Conservation (phyloP, 2,113 vertebrate species). For the Rhinopithecus roxellana region DNA sequence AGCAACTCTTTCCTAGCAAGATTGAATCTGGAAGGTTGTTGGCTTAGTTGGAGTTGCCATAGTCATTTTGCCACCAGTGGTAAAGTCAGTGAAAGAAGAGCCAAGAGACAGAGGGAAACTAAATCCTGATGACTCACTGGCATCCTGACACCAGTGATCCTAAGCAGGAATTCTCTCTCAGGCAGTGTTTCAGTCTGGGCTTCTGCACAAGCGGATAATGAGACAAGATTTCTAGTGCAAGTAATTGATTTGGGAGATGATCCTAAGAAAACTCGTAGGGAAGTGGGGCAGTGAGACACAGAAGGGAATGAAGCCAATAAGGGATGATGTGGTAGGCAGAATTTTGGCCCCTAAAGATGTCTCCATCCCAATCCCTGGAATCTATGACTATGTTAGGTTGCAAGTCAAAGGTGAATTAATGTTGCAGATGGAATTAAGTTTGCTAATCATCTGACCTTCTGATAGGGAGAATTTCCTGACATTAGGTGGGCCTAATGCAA, state of each 20-base stretch:
- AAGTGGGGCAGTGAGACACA: background rate
- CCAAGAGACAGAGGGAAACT: background rate
- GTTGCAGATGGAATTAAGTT: background rate
- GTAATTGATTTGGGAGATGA: background rate
- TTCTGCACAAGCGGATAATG: background rate
- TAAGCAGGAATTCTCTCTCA: background rate
- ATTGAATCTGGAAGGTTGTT: background rate
- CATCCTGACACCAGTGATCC: no score
- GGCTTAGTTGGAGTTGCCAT: background rate
- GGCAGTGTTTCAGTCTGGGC: background rate
- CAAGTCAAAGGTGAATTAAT: background rate
- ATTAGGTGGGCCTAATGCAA: background rate
- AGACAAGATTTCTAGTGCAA: background rate
- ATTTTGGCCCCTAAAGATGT: no score
- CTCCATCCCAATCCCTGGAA: no score
- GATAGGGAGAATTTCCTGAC: no score
- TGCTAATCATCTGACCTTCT: background rate
- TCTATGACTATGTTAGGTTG: no score
- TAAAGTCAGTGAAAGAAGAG: background rate
- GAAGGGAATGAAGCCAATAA: background rate
- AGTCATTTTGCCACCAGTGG: background rate
- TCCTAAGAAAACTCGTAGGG: background rate
- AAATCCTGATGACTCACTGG: background rate
- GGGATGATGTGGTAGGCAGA: fast-evolving
- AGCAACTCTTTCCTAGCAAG: background rate